phyloP scores from a whole-genome alignment of 2,797 vertebrate genomes.

The Microctenopoma steveboyesi region DNA sequence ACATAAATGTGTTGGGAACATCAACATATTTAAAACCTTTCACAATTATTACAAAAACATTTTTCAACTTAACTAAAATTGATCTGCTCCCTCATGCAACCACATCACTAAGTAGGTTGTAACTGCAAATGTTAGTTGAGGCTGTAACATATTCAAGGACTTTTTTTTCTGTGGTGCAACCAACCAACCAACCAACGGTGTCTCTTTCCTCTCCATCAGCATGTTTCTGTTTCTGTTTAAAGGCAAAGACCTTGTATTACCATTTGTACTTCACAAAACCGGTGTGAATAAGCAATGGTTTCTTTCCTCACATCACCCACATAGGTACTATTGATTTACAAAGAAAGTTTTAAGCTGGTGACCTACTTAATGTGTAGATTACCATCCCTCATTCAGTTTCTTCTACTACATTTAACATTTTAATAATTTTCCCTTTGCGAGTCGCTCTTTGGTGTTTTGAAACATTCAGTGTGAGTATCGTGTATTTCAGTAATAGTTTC shows the following conservation, averaged over 20 bases:
- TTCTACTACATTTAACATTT: constrained; percentile 28
- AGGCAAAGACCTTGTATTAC: not conserved
- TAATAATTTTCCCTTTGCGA: constrained; percentile 30
- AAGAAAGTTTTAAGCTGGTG: not conserved
- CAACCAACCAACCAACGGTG: too few relatives aligned
- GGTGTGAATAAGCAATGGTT: not conserved
- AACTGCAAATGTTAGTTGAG: too few relatives aligned
- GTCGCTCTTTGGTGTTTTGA: constrained; percentile 50
- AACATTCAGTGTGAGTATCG: constrained; percentile 29
- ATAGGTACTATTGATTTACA: too few relatives aligned
- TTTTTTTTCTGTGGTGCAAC: too few relatives aligned
- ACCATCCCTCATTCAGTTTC: constrained; percentile 2
- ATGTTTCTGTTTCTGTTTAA: not conserved
- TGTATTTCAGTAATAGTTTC: constrained; percentile 33
- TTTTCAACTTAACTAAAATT: too few relatives aligned
- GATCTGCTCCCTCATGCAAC: too few relatives aligned
- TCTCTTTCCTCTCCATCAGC: not conserved
- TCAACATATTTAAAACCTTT: too few relatives aligned
- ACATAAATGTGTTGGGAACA: too few relatives aligned
- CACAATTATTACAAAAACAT: too few relatives aligned
- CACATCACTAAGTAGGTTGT: too few relatives aligned
- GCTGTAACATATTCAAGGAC: too few relatives aligned
- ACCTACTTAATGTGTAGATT: constrained; percentile 14
- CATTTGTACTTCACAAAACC: constrained; percentile 12
- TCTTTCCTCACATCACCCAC: not conserved